phyloP scores from a whole-genome alignment of 2,888 invertebrate genomes.

The Vandiemenella viatica region DNA sequence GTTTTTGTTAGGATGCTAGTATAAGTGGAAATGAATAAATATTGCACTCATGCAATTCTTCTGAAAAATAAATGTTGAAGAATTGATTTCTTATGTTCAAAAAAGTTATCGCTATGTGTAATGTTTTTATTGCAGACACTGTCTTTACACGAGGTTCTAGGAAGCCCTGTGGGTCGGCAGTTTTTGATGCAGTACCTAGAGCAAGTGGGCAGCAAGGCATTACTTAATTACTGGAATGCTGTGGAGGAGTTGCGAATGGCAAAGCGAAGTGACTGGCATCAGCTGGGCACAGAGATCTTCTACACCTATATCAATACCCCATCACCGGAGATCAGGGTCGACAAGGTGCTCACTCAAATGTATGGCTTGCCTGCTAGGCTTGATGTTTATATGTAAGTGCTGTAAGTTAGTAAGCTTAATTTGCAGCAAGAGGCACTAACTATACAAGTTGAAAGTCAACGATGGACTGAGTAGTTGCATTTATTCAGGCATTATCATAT shows the following conservation, averaged over 20 bases:
- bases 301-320: conserved; percentile 74
- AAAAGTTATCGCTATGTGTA: no score
- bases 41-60: no score
- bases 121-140: conserved; percentile 39
- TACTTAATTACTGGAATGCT: conserved; percentile 73
- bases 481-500: not conserved
- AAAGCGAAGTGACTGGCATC: conserved; percentile 65
- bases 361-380: no score
- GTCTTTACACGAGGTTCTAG: conserved; percentile 55
- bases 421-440: no score
- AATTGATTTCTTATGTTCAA: no score
- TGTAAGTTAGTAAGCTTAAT: no score
- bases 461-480: no score
- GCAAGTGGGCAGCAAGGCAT: conserved; percentile 65
- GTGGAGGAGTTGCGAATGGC: conserved; percentile 69
- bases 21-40: no score
- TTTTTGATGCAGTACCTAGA: conserved; percentile 69
- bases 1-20: no score
- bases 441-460: no score
- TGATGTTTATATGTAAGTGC: no score
- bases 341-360: conserved; percentile 37
- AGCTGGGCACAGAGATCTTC: conserved; percentile 80
- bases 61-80: no score
- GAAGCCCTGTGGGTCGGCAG: conserved; percentile 63
- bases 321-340: conserved; percentile 65